Evolutionary conservation across 2,888 invertebrate genomes (phyloP).

Genomic region (Acanthosepion esculentum): DNA sequence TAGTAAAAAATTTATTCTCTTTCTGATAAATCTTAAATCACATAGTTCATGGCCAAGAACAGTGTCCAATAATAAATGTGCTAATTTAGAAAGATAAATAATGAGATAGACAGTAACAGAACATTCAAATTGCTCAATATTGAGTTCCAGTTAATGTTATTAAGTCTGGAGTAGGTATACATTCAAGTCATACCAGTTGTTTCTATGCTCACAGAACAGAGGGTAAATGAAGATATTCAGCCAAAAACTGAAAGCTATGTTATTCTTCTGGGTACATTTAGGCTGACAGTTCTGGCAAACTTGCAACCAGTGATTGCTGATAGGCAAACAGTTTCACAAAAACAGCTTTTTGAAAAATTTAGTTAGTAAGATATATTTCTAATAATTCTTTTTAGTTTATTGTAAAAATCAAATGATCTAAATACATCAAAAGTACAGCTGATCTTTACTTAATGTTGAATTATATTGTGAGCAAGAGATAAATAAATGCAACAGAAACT

Average conservation of each 20-base stretch:
- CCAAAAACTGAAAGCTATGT: not conserved
- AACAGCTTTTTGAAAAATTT: not conserved
- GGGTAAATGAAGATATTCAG: not conserved
- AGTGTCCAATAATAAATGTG: not conserved
- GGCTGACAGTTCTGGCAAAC: not conserved
- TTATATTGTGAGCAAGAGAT: not conserved
- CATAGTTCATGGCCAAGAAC: not conserved
- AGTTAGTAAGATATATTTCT: not conserved
- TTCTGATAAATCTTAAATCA: not conserved
- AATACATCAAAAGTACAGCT: not conserved
- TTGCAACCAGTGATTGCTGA: not conserved
- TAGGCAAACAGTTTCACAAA: not conserved
- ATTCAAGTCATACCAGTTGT: not conserved
- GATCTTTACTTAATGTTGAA: not conserved
- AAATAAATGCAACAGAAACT: not conserved
- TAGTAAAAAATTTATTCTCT: not conserved
- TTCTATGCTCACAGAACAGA: not conserved
- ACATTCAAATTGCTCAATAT: slow-evolving; percentile 8
- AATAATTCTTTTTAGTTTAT: not conserved
- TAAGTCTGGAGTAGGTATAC: not conserved
- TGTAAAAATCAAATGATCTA: not conserved
- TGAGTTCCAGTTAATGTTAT: not conserved
- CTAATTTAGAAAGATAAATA: not conserved
- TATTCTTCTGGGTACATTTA: not conserved
- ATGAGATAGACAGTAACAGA: not conserved